phyloP scores from a whole-genome alignment of 2,113 vertebrate genomes.

The Lasiurus cinereus region DNA sequence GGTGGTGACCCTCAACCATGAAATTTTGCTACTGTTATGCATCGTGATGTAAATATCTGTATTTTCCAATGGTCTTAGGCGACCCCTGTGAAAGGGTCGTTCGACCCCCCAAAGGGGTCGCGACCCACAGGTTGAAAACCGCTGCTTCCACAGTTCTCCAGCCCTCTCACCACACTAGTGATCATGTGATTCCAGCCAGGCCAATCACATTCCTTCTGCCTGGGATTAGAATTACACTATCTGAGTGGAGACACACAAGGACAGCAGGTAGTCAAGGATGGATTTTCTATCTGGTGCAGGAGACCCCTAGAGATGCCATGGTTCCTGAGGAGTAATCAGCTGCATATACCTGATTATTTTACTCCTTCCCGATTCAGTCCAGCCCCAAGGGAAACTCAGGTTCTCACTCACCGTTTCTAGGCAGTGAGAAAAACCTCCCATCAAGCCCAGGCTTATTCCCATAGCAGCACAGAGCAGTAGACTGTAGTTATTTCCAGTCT shows the following conservation, averaged over 20 bases:
- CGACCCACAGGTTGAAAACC: no score
- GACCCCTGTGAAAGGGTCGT: no score
- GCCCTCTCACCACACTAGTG: not conserved
- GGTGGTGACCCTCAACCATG: no score
- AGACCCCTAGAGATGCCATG: not conserved
- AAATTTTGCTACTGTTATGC: no score
- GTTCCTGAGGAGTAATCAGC: not conserved
- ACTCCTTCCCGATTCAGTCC: not conserved
- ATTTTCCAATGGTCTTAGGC: no score
- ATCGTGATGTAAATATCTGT: no score
- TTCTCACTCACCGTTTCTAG: not conserved
- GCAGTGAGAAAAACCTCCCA: not conserved
- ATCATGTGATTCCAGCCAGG: not conserved
- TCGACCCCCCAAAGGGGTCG: no score
- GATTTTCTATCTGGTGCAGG: not conserved
- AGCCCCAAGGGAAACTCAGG: not conserved
- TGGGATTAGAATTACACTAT: not conserved
- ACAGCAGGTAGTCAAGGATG: not conserved
- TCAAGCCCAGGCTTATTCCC: not conserved
- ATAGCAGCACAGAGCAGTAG: not conserved
- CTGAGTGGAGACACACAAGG: not conserved
- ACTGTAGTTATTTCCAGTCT: not conserved
- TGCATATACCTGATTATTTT: not conserved
- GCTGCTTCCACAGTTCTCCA: not conserved
- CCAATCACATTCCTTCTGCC: not conserved